Evolutionary conservation across 2,888 invertebrate genomes (phyloP).

Genomic region (Oligia strigilis): DNA sequence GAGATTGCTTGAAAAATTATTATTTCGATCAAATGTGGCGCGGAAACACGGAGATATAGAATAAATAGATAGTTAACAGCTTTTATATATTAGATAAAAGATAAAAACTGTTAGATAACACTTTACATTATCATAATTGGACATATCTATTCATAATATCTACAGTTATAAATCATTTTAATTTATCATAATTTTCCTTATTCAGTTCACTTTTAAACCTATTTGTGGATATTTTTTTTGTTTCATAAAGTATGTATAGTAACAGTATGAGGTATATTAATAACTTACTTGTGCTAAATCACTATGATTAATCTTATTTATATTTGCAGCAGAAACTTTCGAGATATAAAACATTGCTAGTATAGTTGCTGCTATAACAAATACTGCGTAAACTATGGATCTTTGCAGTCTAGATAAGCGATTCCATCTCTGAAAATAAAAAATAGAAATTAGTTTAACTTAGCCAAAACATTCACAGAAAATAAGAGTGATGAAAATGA

Average conservation of each 20-base stretch:
- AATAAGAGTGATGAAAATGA: too few relatives aligned
- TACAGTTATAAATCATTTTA: too few relatives aligned
- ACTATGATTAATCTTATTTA: constrained; percentile 71
- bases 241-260: background rate
- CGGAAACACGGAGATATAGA: background rate
- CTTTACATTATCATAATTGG: background rate
- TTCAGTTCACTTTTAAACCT: background rate
- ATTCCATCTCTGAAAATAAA: constrained; percentile 94
- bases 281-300: constrained; percentile 77
- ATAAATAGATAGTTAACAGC: background rate
- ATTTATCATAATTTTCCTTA: too few relatives aligned
- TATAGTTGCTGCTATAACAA: constrained; percentile 90
- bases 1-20: background rate
- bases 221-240: background rate
- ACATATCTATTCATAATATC: background rate
- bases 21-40: background rate
- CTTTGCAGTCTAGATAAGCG: constrained; percentile 95
- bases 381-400: constrained; percentile 93
- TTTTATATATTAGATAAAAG: background rate
- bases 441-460: background rate
- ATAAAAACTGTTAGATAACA: constrained; percentile 9
- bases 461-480: background rate
- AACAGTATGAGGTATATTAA: background rate
- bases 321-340: constrained; percentile 70
- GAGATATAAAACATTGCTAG: constrained; percentile 91